phyloP scores from a whole-genome alignment of 2,888 invertebrate genomes.

The Cephus pygmeus region DNA sequence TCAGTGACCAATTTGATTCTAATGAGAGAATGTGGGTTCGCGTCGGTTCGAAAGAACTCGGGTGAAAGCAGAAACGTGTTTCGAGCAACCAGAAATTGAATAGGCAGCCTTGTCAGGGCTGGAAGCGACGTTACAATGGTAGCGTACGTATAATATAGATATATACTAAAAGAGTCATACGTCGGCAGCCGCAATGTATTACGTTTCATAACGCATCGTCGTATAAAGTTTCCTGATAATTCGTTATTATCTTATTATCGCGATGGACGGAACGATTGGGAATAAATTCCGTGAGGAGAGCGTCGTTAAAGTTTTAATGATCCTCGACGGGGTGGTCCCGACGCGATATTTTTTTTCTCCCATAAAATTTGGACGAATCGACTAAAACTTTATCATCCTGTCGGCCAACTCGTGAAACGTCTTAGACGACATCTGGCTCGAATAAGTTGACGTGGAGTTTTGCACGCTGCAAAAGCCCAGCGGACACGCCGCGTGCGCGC shows the following conservation, averaged over 20 bases:
- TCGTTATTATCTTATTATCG: not conserved
- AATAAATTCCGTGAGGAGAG: not conserved
- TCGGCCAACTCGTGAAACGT: not conserved
- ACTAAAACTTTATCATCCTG: not conserved
- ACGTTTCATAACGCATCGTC: not conserved
- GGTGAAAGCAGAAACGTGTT: slow-evolving; percentile 19
- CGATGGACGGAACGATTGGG: not conserved
- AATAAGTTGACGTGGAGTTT: not conserved
- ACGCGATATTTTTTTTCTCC: not conserved
- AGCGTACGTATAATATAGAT: not conserved
- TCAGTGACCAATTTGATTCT: slow-evolving; percentile 13
- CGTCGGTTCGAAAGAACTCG: slow-evolving; percentile 18
- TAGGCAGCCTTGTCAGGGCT: slow-evolving; percentile 18
- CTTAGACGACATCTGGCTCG: not conserved
- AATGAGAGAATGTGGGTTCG: slow-evolving; percentile 16
- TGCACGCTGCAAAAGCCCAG: not conserved
- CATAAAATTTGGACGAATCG: not conserved
- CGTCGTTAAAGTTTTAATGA: not conserved
- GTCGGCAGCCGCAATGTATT: not conserved
- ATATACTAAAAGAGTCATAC: not conserved
- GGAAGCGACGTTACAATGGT: not conserved
- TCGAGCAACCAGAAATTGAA: slow-evolving; percentile 21
- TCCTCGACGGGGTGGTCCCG: not conserved
- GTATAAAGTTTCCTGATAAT: not conserved
- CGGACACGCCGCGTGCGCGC: not conserved